Base-by-base conservation (phyloP, 1,140 invertebrate genomes). In the Heterodera carotae region DNA sequence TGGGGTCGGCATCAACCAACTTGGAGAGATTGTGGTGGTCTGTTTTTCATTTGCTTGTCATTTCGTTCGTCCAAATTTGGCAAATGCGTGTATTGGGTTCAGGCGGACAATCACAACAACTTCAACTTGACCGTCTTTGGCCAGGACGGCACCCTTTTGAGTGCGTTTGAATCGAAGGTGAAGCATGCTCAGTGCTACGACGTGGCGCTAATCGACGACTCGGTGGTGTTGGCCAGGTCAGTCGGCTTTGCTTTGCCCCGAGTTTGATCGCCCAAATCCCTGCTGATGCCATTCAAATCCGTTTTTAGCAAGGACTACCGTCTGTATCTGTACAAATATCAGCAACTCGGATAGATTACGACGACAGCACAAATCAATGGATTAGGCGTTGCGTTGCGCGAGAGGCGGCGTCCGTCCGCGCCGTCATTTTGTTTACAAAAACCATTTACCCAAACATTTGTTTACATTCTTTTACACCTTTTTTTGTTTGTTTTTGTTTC, bases 161-260 rank as follows among this genome's bases (percentile, higher is more conserved):
- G 94, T 18, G 97, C 97, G 5, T 90, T 98, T 56, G 97, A 99
- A 89, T 96, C 94, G 85, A 98, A 98, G 89, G 97, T 98, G 64
- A 99, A 99, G 89, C 97, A 99, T 88, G 97, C 97, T 33, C 97
- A 99, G 89, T 99, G 97, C 89, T 99, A 99, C 89, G 97, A 99
- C 88, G 96, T 99, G 33, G 95, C 96, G 15, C 91, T 99, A 15
- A 97, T 99, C 93, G 96, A 98, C 88, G 96, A 98, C 88, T 97
- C 94, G 62, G 96, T 99, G 31, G 96, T 99, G 6, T 90, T 99
- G 80, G 96, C 97, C 76, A 60, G 43, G 75, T 72, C 34, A 25
- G 18, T 33, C 3, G n/a, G n/a, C n/a, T n/a, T n/a, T n/a, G n/a
- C n/a, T n/a, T n/a, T n/a, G n/a, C n/a, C n/a, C n/a, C n/a, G n/a